Base-by-base conservation (phyloP, 2,797 vertebrate genomes). In the Microchirus variegatus region DNA sequence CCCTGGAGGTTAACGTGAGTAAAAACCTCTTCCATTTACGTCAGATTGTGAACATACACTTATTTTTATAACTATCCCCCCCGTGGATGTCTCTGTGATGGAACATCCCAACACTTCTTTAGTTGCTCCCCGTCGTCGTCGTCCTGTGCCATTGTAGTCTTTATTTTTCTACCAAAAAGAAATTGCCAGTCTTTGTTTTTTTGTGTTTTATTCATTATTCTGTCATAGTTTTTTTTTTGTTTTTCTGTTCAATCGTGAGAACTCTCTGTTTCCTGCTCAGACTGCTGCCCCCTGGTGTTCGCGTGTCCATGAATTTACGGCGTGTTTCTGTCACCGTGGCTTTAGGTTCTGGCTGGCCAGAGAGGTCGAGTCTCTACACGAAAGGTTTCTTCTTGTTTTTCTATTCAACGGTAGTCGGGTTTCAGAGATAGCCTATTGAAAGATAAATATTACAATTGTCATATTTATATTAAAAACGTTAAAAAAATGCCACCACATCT, bases 391-490 rank as follows among this genome's bases (percentile, higher is more conserved):
- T 69, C 41, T 75, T 38, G 53, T 46, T 70, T 44, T 14, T 51
- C 63, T 75, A 80, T 73, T 42, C 15, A 67, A 70, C 70, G 78
- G 85, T 75, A 81, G 73, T 82, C 81, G 72, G 78, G 76, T 78
- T 75, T 79, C 78, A 88, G 79, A 88, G 78, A 90, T 49, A 64
- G 59, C 68, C 61, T 81, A 82, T 83, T 84, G 74, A 84, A 81
- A 82, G 63, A 89, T 87, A 81, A 90, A 82, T 81, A 88, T 85
- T 86, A 83, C 83, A 72, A 90, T 84, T 82, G 83, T 86, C 84
- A 86, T 93, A 90, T 92, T 92, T 93, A 91, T 92, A 91, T 90
- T 65, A 84, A 83, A 83, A 80, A 59, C 60, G 80, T 60, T 6
- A 18, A 18, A 52, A 36, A 86, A 88, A 80, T 60, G 67, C 74